phyloP scores from a whole-genome alignment of 2,113 vertebrate species.

The Xenopus borealis region DNA sequence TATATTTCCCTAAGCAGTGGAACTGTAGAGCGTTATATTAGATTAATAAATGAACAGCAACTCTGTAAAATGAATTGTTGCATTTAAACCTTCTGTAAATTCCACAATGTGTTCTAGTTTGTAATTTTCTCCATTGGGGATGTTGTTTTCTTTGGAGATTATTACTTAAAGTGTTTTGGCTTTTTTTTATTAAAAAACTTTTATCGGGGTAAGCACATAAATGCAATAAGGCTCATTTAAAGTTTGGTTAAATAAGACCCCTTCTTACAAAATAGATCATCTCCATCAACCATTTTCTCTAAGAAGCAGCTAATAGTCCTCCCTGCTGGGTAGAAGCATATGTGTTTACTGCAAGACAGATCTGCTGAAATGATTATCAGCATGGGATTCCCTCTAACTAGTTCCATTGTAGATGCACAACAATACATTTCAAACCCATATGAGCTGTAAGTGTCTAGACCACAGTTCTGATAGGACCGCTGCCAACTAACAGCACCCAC shows the following conservation, averaged over 20 bases:
- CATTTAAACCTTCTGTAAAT: no score
- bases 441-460: not conserved
- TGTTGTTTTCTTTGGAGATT: no score
- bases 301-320: conserved; percentile 12
- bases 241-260: not conserved
- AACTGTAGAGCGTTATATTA: no score
- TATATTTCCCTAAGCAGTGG: no score
- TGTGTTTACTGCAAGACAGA: conserved; percentile 27
- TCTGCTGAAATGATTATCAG: conserved; percentile 21
- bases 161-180: no score
- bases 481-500: conserved; percentile 3
- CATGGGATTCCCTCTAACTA: not conserved
- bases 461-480: not conserved
- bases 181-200: no score
- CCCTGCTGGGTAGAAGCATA: conserved; percentile 19
- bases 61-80: no score
- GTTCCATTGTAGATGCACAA: not conserved
- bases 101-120: no score
- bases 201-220: not conserved
- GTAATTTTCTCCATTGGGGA: no score
- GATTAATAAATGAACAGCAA: no score
- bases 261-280: conserved; percentile 16
- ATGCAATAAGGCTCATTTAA: conserved; percentile 7
- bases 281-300: conserved; percentile 12
- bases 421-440: conserved; percentile 5